These are phyloP conservation scores for Hyla sarda DNA, from an alignment of 2,113 vertebrate species.

Conservation along the genomic window DNA sequence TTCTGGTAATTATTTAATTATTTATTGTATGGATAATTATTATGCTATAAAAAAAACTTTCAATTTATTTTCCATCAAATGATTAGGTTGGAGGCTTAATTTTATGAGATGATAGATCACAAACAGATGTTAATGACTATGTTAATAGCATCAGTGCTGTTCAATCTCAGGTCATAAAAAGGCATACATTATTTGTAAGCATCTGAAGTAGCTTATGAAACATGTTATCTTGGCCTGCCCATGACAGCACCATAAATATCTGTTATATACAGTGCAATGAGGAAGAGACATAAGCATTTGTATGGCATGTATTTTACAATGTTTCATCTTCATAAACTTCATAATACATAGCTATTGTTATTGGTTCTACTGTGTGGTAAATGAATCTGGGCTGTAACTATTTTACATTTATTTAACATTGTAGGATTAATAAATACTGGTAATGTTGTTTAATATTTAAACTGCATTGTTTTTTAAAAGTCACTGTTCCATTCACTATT, in stretches of 20 bases:
- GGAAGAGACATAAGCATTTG: background rate
- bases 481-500: too few species aligned
- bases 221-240: background rate
- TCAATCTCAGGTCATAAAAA: constrained; percentile 36
- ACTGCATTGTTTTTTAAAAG: background rate
- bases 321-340: background rate
- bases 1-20: constrained; percentile 35
- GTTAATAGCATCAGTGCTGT: constrained; percentile 36
- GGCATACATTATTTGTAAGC: constrained; percentile 23
- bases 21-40: constrained; percentile 36
- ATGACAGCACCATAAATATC: constrained; percentile 18
- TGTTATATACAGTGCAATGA: background rate
- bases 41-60: constrained; percentile 20
- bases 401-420: background rate
- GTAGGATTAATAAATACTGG: background rate
- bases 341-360: background rate
- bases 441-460: background rate
- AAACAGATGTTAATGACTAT: constrained; percentile 48
- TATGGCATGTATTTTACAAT: background rate
- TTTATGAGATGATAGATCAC: constrained; percentile 46
- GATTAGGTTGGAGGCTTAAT: constrained; percentile 23
- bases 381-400: background rate
- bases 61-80: constrained; percentile 39
- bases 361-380: background rate
- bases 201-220: constrained; percentile 32